Conservation (phyloP, 2,888 invertebrate genomes). For the Tinea semifulvella region DNA sequence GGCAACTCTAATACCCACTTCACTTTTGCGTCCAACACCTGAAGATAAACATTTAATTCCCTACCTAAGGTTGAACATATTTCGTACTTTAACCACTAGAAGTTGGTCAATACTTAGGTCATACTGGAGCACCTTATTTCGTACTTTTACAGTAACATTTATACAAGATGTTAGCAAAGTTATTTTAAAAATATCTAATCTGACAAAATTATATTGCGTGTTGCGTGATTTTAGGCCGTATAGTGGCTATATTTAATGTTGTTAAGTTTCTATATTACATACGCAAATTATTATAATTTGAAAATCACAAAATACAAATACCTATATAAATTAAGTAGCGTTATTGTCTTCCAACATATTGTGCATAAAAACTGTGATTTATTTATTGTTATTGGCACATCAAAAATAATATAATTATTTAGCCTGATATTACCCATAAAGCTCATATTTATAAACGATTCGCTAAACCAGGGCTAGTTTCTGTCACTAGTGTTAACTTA, state of each 20-base stretch:
- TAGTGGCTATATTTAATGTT: neutral
- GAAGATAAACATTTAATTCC: no score
- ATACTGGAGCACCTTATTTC: no score
- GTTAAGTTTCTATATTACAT: slow-evolving; percentile 12
- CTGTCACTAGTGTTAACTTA: no score
- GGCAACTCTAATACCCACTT: no score
- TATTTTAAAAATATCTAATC: slow-evolving; percentile 43
- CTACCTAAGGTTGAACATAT: no score
- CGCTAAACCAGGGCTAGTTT: no score
- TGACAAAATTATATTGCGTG: slow-evolving; percentile 42
- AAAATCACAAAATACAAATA: neutral
- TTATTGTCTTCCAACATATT: slow-evolving; percentile 19
- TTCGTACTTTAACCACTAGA: no score
- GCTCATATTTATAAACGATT: neutral
- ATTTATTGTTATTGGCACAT: slow-evolving; percentile 40
- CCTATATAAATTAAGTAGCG: neutral
- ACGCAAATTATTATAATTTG: slow-evolving; percentile 10
- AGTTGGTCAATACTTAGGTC: no score
- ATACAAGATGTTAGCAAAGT: slow-evolving; percentile 43
- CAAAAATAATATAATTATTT: slow-evolving; percentile 23
- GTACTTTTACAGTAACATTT: no score
- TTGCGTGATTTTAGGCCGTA: slow-evolving; percentile 35
- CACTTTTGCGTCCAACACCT: no score
- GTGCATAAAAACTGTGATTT: slow-evolving; percentile 62
- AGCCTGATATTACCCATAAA: neutral